Conservation (phyloP, 2,888 invertebrate genomes). For the Petrophora chlorosata region DNA sequence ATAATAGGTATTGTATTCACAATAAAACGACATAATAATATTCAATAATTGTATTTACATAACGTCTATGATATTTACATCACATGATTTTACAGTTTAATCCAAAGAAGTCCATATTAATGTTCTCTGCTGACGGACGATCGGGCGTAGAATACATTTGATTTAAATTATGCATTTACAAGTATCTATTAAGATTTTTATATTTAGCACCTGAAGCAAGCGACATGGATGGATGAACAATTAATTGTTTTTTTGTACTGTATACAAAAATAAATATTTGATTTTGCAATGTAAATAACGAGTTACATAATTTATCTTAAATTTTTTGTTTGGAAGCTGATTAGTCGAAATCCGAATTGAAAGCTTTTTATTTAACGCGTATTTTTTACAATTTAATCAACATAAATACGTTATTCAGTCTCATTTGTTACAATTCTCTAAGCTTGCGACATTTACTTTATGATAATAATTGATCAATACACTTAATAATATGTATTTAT, state of each 20-base stretch:
- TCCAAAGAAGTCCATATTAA: conserved; percentile 22
- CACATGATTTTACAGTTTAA: conserved; percentile 61
- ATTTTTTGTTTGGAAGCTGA: background rate
- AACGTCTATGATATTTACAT: conserved; percentile 60
- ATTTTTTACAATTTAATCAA: conserved; percentile 45
- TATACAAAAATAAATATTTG: conserved; percentile 3
- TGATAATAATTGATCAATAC: conserved; percentile 22
- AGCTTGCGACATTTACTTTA: conserved; percentile 42
- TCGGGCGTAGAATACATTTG: conserved; percentile 36
- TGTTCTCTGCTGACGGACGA: conserved; percentile 41
- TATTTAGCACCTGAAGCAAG: conserved; percentile 64
- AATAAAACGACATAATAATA: conserved; percentile 3
- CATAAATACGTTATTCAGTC: conserved; percentile 72
- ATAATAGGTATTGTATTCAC: no score
- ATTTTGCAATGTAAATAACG: conserved; percentile 16
- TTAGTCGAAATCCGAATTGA: background rate
- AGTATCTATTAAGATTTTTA: conserved; percentile 13
- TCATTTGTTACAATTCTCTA: conserved; percentile 60
- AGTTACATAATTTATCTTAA: background rate
- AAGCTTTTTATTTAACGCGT: conserved; percentile 1
- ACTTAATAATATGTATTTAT: conserved; percentile 23
- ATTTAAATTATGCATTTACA: conserved; percentile 33
- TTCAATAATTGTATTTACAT: conserved; percentile 71
- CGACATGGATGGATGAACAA: conserved; percentile 63
- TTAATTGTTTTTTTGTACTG: conserved; percentile 30